Base-by-base conservation (phyloP, 2,888 invertebrate genomes). In the Drosophila testacea region DNA sequence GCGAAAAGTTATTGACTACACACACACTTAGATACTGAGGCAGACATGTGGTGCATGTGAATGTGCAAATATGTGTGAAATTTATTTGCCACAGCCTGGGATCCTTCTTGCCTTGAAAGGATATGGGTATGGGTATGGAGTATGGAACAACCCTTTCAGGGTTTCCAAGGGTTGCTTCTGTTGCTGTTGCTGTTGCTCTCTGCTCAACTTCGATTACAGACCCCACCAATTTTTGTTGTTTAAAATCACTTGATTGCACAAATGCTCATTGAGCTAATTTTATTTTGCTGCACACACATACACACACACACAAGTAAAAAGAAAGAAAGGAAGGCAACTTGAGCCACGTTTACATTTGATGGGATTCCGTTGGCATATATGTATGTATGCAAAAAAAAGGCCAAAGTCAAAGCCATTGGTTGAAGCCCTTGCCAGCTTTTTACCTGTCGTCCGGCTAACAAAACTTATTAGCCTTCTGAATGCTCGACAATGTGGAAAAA, bases 211-310 rank as follows among this genome's bases (percentile, higher is more conserved):
- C 59, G 64, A 52, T 68, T 78, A 76, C 76, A 73, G 56, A 42
- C 6, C 13, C 34, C 32, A 13, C 30, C 63, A 70, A 75, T 68
- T 67, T 83, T 80, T 78, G 83, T 84, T 83, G 80, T 85, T 87
- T 87, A 78, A 83, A 83, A 87, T 87, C 91, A 90, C 86, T 88
- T 85, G 90, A 81, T 89, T 90, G 91, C 88, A 90, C 86, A 91
- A 90, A 90, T 90, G 90, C 89, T 88, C 91, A 90, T 90, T 88
- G 91, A 85, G 89, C 87, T 91, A 90, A 90, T 91, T 90, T 90
- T 79, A 88, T 89, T 88, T 84, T 62, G 66, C 65, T 76, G 68
- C 73, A 72, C 63, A 69, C 68, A 52, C 54, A 62, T 54, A 60
- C 56, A 60, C 51, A 48, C 32, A 34, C 32, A 63, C 13, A 27